Percentiles rank a stretch among this genome's conserved stretches.
phyloP scores from a whole-genome alignment of 2,797 vertebrate species.

The Eulemur coronatus region DNA sequence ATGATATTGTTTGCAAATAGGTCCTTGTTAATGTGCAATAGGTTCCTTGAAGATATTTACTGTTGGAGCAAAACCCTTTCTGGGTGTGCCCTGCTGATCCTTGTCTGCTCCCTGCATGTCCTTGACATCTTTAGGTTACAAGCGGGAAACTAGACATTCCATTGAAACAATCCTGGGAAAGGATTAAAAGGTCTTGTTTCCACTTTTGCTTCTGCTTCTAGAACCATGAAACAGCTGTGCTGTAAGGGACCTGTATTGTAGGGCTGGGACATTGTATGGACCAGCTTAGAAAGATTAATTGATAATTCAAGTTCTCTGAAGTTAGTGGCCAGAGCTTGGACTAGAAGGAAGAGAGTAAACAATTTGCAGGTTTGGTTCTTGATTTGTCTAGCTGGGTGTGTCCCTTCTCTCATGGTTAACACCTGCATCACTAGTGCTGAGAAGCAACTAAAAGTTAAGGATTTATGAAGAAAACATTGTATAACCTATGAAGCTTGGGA shows the following conservation, averaged over 20 bases:
- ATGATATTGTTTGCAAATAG: background rate
- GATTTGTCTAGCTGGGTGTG: background rate
- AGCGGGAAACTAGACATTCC: background rate
- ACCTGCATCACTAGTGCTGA: background rate
- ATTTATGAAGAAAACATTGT: background rate
- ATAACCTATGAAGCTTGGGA: background rate
- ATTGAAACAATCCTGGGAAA: background rate
- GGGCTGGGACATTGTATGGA: background rate
- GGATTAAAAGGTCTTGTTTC: background rate
- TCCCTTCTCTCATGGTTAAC: background rate
- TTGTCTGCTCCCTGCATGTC: background rate
- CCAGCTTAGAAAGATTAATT: background rate
- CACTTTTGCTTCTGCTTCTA: background rate
- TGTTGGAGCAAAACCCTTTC: background rate
- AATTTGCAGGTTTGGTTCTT: background rate
- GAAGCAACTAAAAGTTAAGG: background rate
- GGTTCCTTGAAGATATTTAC: background rate
- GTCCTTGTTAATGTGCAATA: background rate
- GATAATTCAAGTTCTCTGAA: background rate
- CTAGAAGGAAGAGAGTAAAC: background rate
- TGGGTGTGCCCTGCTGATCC: background rate
- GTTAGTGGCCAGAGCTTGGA: background rate
- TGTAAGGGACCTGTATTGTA: background rate
- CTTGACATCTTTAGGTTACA: background rate
- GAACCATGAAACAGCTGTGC: background rate